Evolutionary conservation across 2,888 invertebrate species (phyloP), one percentile per base, ranked within the genome.

Genomic region (Epinotia brunnichana): DNA sequence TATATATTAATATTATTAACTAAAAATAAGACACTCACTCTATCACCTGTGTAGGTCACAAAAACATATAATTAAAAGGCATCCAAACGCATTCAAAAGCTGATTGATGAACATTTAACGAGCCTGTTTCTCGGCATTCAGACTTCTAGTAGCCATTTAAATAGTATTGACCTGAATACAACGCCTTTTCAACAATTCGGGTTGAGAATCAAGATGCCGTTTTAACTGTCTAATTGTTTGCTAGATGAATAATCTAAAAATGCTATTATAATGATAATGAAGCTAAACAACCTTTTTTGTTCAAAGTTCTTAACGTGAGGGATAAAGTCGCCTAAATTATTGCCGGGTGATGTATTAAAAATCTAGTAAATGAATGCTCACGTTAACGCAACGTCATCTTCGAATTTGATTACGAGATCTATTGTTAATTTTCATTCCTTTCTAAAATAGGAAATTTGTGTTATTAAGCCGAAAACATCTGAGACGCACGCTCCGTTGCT

Each of bases 361-460:
- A 17, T 39, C 9, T 48, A 24, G 4, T 11, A 39, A 15, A 21
- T 29, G 17, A 72, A 68, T 35, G 67, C 56, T 21, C 39, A 67
- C 21, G 41, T 60, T 70, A 62, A 44, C 48, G 75, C 76, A 41
- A 17, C 41, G 66, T 77, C 73, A 77, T 74, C 63, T 15, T 35
- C 41, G 62, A 62, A 61, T 70, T 73, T 39, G 60, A 51, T 69
- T 69, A 21, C 39, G 51, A 68, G 56, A 53, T 56, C 68, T 59
- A 68, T 70, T 61, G 70, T 61, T 71, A 76, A 70, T 75, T 80
- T 77, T 78, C 79, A 80, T 81, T 80, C 76, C 76, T 80, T 80
- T 81, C 74, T 76, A 76, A 82, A 81, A 82, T 79, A 81, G 81
- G 77, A 83, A 85, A 86, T 84, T 86, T 83, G 83, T 73, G 61